These are phyloP conservation scores for Empidonax traillii DNA, from an alignment of 2,113 vertebrate genomes.

Conservation along the genomic window DNA sequence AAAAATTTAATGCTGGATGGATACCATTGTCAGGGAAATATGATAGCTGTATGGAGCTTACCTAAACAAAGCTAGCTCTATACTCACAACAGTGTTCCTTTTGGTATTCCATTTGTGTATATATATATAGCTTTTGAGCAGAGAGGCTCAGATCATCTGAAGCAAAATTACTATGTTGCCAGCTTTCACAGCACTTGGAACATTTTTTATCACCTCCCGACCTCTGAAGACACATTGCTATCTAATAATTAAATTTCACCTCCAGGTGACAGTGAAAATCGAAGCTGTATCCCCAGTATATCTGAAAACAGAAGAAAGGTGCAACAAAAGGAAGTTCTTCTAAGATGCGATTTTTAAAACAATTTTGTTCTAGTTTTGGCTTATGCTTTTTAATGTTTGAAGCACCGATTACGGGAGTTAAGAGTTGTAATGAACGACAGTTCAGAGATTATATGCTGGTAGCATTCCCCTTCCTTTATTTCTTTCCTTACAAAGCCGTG, in stretches of 20 bases:
- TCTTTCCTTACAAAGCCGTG: not conserved
- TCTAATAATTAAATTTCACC: not conserved
- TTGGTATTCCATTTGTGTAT: not conserved
- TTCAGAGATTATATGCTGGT: not conserved
- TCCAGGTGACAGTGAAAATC: not conserved
- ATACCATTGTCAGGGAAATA: not conserved
- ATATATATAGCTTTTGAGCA: not conserved
- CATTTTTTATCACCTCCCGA: not conserved
- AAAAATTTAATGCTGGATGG: not conserved
- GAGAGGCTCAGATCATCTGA: not conserved
- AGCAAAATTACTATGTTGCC: not conserved
- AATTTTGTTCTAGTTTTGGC: not conserved
- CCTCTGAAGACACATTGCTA: not conserved
- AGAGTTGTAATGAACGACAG: not conserved
- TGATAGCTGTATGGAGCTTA: not conserved
- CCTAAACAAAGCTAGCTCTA: not conserved
- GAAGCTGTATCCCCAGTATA: accelerated
- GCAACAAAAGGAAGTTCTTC: not conserved
- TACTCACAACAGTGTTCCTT: not conserved
- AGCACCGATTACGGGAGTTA: not conserved
- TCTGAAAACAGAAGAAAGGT: not conserved
- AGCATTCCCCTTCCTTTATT: not conserved
- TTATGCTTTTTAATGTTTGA: not conserved
- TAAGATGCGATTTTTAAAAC: not conserved
- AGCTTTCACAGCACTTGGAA: not conserved